Percentiles rank a stretch among this genome's conserved stretches.
These are phyloP conservation scores for Sparidentex hasta DNA, from an alignment of 2,797 vertebrate genomes.

Conservation along the genomic window DNA sequence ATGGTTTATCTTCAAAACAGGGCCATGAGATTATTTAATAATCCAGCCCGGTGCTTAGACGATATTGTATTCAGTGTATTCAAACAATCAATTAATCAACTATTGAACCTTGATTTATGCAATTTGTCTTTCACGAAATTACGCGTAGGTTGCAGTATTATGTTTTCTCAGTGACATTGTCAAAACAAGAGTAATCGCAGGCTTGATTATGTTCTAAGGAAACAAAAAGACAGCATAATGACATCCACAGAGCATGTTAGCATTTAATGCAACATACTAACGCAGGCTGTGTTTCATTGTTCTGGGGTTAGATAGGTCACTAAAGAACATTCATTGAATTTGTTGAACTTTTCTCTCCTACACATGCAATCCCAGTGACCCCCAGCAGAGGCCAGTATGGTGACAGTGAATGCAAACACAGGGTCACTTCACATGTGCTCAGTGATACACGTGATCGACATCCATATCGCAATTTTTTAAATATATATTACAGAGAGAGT, in stretches of 20 bases:
- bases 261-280: background rate
- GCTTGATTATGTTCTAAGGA: no score
- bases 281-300: background rate
- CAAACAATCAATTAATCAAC: no score
- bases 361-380: background rate
- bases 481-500: conserved; percentile 24
- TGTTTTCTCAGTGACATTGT: no score
- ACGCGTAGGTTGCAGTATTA: no score
- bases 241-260: no score
- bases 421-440: conserved; percentile 39
- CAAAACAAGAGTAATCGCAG: no score
- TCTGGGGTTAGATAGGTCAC: background rate
- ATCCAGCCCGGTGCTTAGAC: no score
- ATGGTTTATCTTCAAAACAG: no score
- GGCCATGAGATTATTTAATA: no score
- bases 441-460: conserved; percentile 47
- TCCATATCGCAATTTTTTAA: conserved; percentile 24
- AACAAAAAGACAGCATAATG: background rate
- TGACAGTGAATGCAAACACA: conserved; percentile 42
- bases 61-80: no score
- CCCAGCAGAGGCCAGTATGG: conserved; percentile 79
- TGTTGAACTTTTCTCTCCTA: background rate
- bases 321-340: background rate
- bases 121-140: no score
- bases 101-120: no score